Base-by-base conservation (phyloP, 2,888 invertebrate genomes). In the Dasysyrphus tricinctus region DNA sequence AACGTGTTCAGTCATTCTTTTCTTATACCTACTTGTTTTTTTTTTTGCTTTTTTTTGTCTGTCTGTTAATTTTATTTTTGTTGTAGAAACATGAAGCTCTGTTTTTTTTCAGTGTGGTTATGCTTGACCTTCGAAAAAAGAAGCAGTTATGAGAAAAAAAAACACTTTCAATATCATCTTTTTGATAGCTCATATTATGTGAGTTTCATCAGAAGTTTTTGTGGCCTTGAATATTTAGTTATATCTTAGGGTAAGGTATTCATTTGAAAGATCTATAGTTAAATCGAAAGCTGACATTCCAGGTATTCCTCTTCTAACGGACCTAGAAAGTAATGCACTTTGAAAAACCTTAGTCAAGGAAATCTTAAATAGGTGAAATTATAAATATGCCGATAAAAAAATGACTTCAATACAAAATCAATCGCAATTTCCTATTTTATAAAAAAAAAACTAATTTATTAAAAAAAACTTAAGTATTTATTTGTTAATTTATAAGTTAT, bases 21-120 rank as follows among this genome's bases (percentile, higher is more conserved):
- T 42, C 0, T 11, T 39, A 11, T 49, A 9, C 59, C 8, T 24
- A 5, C 24, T 8, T 16, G 11, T 56, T 9, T 29, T 63, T 63
- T 19, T 56, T 8, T 16, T 9, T 39, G 7, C 61, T 7, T 54
- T 34, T 12, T 39, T 14, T 75, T 61, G 11, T 32, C 19, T 42
- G 12, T 19, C 12, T 37, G 9, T 9, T 37, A 12, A 11, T 42
- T 42, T 14, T 42, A 12, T 42, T 14, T 42, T 79, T 49, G 32
- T 56, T 75, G 8, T 29, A 2, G 75, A 56, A 79, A 79, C 37
- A 11, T 59, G 69, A 82, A n/a, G 57, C 65, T 16, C 14, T 76
- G 56, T 56, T 76, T 4, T 49, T 54, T 32, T 42, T 24, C n/a
- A 76, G n/a, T 75, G 16, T 47, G 29, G 42, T 51, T 56, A 7